Conservation (phyloP, 2,888 invertebrate genomes). For the Colletes collaris region DNA sequence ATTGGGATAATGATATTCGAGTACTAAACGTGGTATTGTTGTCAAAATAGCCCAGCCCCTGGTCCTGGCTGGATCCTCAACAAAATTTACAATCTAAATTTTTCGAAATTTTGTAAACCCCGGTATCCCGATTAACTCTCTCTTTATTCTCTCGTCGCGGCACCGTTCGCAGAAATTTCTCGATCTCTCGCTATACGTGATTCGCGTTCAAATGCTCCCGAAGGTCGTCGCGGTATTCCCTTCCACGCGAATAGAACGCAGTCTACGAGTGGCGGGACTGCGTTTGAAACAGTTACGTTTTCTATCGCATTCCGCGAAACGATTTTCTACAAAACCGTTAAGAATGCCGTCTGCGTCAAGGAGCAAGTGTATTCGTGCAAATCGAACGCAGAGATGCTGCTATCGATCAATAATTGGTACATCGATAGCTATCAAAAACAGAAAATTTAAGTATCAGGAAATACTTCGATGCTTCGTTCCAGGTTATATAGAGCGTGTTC, state of each 20-base stretch:
- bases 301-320: slow-evolving; percentile 37
- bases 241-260: neutral
- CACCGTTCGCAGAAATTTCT: slow-evolving; percentile 6
- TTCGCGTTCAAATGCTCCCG: slow-evolving; percentile 2
- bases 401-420: no score
- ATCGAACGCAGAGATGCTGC: neutral
- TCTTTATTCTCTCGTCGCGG: neutral
- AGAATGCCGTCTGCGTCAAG: slow-evolving; percentile 1
- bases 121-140: no score
- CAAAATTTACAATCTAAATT: no score
- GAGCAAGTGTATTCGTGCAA: neutral
- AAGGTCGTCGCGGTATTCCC: slow-evolving; percentile 12
- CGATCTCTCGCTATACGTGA: slow-evolving; percentile 4
- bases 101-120: no score
- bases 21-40: no score
- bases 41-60: no score
- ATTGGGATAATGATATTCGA: no score
- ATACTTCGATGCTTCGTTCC: no score
- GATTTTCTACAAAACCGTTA: slow-evolving; percentile 42
- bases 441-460: no score
- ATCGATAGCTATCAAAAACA: no score
- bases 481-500: no score
- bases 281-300: slow-evolving; percentile 35
- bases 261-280: neutral
- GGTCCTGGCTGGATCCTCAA: no score